These are phyloP conservation scores for Paguma larvata DNA, from an alignment of 2,797 vertebrate species.

Conservation along the genomic window DNA sequence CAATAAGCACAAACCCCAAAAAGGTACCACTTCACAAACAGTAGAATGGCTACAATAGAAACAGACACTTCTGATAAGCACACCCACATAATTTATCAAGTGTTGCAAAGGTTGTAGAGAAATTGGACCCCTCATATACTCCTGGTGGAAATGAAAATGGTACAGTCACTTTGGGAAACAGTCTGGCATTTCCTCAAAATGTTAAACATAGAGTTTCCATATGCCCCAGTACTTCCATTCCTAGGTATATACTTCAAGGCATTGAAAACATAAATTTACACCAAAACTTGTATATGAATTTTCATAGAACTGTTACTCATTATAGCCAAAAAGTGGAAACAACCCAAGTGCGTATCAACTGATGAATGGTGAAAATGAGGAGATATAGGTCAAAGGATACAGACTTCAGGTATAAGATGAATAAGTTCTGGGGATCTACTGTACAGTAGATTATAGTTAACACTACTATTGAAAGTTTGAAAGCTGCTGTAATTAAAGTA, in stretches of 20 bases:
- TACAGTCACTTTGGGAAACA: neutral
- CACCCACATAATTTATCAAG: neutral
- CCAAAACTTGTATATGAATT: neutral
- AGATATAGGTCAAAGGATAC: neutral
- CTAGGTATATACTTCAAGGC: neutral
- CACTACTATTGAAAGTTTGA: neutral
- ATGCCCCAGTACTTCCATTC: neutral
- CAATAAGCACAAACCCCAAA: neutral
- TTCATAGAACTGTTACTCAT: neutral
- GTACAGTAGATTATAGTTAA: neutral
- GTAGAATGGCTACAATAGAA: neutral
- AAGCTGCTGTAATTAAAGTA: neutral
- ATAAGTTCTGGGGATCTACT: neutral
- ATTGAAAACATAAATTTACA: neutral
- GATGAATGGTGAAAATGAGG: neutral
- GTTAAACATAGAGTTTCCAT: neutral
- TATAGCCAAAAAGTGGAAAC: neutral
- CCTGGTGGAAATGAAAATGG: neutral
- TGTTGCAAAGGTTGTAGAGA: neutral
- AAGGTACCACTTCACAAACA: neutral
- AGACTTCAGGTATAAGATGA: neutral
- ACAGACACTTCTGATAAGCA: neutral
- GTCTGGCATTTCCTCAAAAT: neutral
- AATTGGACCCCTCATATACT: neutral
- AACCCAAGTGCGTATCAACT: neutral